Conservation (phyloP, 2,797 vertebrate genomes). For the Argentina silus region DNA sequence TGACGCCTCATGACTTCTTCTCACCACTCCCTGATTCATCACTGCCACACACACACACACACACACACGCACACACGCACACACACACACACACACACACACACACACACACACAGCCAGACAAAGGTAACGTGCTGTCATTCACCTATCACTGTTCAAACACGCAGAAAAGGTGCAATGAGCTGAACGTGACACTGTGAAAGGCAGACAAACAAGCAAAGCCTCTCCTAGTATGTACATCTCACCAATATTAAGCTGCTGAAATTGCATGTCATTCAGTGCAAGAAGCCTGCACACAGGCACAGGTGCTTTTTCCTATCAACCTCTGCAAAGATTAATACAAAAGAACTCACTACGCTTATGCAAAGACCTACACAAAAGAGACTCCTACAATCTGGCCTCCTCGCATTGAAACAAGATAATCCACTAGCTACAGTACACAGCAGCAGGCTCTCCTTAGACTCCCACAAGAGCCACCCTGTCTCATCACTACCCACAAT, state of each 20-base stretch:
- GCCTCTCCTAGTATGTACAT: no score
- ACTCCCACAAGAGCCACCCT: conserved; percentile 33
- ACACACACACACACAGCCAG: no score
- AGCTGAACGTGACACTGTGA: no score
- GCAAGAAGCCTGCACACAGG: conserved; percentile 3
- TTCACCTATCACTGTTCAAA: conserved; percentile 9
- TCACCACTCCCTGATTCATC: conserved; percentile 25
- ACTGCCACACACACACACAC: background rate
- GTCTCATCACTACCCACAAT: conserved; percentile 59
- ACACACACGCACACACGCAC: background rate
- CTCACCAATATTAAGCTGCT: no score
- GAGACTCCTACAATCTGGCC: conserved; percentile 32
- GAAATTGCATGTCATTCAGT: no score
- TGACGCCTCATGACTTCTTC: conserved; percentile 37
- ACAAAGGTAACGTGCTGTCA: no score
- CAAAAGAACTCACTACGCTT: conserved; percentile 47
- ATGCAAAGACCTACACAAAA: conserved; percentile 54
- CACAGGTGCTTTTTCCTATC: conserved; percentile 21
- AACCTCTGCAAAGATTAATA: conserved; percentile 41
- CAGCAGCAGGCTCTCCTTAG: conserved; percentile 33
- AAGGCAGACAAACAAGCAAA: no score
- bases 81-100: background rate
- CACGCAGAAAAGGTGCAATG: no score
- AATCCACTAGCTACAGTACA: conserved; percentile 49
- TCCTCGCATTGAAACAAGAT: conserved; percentile 39